Evolutionary conservation across 1,140 invertebrate genomes (phyloP).

Genomic region (Akabosia matsudoensis): DNA sequence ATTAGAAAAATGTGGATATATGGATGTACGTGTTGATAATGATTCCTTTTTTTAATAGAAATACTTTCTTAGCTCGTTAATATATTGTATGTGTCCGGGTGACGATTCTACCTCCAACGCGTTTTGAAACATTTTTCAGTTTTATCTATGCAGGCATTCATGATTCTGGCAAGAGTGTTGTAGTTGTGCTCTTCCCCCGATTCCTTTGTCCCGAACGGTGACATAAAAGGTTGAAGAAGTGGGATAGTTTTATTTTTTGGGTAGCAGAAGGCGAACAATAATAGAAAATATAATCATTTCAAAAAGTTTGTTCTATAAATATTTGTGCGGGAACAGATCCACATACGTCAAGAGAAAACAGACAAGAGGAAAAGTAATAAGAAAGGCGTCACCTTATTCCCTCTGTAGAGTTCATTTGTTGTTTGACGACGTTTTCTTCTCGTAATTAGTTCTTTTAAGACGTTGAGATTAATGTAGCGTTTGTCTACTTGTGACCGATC

Average conservation of each 20-base stretch:
- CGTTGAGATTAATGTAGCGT: slow-evolving; percentile 22
- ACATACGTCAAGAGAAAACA: neutral
- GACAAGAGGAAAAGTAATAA: no score
- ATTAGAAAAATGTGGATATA: no score
- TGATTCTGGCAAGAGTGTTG: no score
- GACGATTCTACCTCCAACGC: slow-evolving; percentile 20
- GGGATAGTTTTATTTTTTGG: neutral
- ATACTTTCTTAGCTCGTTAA: no score
- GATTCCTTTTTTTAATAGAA: neutral
- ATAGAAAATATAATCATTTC: slow-evolving; percentile 8
- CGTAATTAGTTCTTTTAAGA: slow-evolving; percentile 12
- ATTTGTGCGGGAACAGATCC: neutral
- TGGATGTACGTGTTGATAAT: no score
- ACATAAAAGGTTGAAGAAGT: neutral
- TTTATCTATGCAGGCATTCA: no score
- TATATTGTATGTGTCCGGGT: no score
- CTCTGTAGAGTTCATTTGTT: no score
- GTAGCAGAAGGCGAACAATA: neutral
- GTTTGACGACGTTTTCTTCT: neutral
- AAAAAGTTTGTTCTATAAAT: slow-evolving; percentile 16
- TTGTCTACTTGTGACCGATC: slow-evolving; percentile 7
- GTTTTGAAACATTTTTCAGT: neutral
- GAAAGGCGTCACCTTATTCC: neutral
- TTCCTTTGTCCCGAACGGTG: neutral
- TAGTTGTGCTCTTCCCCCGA: neutral